Conservation (phyloP, 2,888 invertebrate genomes). For the Prosopocoilus inquinatus region DNA sequence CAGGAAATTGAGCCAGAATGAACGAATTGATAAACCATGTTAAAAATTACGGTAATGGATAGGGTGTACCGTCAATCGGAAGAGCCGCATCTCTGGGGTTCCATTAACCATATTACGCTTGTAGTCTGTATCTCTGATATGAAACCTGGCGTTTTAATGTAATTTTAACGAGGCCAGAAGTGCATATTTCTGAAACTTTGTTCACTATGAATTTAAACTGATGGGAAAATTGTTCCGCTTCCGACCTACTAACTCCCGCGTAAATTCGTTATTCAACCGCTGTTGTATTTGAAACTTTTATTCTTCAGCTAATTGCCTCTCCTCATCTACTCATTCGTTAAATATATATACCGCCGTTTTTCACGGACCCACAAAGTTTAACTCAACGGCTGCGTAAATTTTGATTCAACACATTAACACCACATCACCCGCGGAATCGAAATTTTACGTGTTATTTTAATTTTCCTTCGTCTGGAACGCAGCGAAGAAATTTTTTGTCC, state of each 20-base stretch:
- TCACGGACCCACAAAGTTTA: not conserved
- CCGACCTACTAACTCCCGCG: conserved; percentile 22
- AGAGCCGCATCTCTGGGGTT: conserved; percentile 31
- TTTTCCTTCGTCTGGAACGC: not conserved
- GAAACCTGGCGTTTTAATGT: conserved; percentile 48
- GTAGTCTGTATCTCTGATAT: conserved; percentile 40
- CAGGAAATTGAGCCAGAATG: conserved; percentile 42
- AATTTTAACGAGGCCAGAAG: conserved; percentile 47
- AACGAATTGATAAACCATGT: conserved; percentile 47
- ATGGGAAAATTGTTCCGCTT: conserved; percentile 32
- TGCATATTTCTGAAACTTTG: conserved; percentile 40
- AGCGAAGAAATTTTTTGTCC: conserved; percentile 8
- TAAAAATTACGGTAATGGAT: conserved; percentile 48
- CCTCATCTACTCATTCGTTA: conserved; percentile 2
- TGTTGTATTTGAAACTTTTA: conserved; percentile 29
- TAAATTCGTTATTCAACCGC: conserved; percentile 27
- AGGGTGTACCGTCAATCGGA: conserved; percentile 16
- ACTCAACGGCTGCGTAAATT: not conserved
- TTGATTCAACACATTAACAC: not conserved
- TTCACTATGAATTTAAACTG: conserved; percentile 35
- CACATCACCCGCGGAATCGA: not conserved
- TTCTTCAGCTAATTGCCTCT: conserved; percentile 29
- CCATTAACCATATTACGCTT: conserved; percentile 39
- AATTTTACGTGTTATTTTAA: too few species aligned
- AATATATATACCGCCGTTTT: not conserved